phyloP scores from a whole-genome alignment of 2,888 invertebrate genomes.

The Leptopilina syphax region DNA sequence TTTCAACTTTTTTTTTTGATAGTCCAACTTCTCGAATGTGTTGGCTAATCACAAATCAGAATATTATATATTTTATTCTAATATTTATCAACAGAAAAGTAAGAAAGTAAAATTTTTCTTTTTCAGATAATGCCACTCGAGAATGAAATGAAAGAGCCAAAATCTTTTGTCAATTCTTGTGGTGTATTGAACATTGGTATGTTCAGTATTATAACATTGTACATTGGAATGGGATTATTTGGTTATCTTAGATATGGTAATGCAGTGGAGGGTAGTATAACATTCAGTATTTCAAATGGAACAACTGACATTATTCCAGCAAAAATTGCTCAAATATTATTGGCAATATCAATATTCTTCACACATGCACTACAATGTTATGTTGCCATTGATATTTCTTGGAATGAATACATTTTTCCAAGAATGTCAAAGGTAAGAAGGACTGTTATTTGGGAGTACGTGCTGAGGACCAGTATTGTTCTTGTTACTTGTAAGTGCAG shows the following conservation, averaged over 20 bases:
- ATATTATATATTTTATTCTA: background rate
- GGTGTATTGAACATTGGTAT: conserved; percentile 93
- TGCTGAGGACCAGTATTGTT: conserved; percentile 87
- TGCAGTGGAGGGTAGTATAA: conserved; percentile 87
- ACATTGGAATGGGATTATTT: conserved; percentile 92
- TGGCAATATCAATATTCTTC: conserved; percentile 91
- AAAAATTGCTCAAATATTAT: conserved; percentile 84
- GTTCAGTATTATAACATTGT: conserved; percentile 88
- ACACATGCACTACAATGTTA: conserved; percentile 97
- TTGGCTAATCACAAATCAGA: too few species aligned
- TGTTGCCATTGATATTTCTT: conserved; percentile 95
- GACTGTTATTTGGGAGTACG: conserved; percentile 85
- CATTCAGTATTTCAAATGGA: conserved; percentile 86
- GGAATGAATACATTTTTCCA: conserved; percentile 86
- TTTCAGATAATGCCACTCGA: conserved; percentile 92
- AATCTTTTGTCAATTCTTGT: conserved; percentile 86
- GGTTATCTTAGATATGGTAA: conserved; percentile 93
- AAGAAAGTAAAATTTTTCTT: background rate
- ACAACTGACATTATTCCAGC: conserved; percentile 80
- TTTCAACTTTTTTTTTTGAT: background rate
- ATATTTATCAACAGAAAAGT: background rate
- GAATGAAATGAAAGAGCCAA: conserved; percentile 95
- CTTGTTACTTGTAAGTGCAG: conserved; percentile 89
- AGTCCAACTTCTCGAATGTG: too few species aligned
- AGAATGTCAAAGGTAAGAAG: conserved; percentile 81